A percentile compares a stretch with the other conserved stretches of the same genome.
phyloP scores from a whole-genome alignment of 2,113 vertebrate species.

The Apteryx mantelli region DNA sequence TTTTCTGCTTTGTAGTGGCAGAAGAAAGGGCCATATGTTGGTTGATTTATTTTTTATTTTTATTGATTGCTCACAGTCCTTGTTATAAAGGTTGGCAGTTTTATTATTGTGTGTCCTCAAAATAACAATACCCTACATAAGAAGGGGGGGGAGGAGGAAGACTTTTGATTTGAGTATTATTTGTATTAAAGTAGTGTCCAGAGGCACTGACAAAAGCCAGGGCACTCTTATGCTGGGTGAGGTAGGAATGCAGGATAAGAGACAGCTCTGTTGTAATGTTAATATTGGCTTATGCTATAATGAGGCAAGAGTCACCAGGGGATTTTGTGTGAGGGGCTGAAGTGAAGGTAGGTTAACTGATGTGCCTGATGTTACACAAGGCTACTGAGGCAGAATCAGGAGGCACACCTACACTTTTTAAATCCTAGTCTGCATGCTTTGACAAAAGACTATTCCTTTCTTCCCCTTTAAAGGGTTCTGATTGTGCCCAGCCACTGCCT shows the following conservation, averaged over 20 bases:
- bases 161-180: constrained; percentile 18
- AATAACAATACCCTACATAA: background rate
- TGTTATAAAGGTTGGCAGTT: constrained; percentile 15
- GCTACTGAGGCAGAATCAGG: background rate
- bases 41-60: background rate
- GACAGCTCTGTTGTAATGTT: constrained; percentile 28
- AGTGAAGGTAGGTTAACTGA: background rate
- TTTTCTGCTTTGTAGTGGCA: constrained; percentile 42
- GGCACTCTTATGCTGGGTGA: background rate
- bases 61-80: constrained; percentile 27
- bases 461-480: constrained; percentile 45
- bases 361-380: background rate
- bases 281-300: constrained; percentile 38
- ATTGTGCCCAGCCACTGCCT: background rate
- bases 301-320: background rate
- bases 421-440: background rate
- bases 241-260: constrained; percentile 53
- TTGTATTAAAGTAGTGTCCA: constrained; percentile 29
- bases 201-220: constrained; percentile 49
- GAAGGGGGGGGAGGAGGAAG: background rate
- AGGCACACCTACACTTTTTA: background rate
- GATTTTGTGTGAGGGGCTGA: background rate
- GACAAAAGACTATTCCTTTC: background rate
- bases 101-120: constrained; percentile 21
- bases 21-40: constrained; percentile 27